Base-by-base conservation (phyloP, 2,797 vertebrate genomes). In the Anisognathus igniventris region DNA sequence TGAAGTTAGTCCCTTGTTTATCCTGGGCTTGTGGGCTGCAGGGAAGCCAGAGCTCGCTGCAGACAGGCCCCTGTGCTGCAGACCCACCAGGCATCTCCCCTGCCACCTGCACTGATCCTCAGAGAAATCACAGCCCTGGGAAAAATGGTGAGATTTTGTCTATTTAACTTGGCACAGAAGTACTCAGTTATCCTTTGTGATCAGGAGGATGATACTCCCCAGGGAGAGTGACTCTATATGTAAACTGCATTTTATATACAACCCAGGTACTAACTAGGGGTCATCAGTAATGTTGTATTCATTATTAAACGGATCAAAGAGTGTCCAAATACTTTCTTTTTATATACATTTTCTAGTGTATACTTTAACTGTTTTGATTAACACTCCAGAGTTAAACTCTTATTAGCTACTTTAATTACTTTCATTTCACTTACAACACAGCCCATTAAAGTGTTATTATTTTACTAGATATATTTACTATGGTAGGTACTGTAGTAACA, bases 31-130 rank as follows among this genome's bases (percentile, higher is more conserved):
- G n/a, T 7, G 70, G 40, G 40, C 40, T 64, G 31, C 30, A 22
- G 12, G 15, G 20, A 53, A 77, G 40, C 1, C 42, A 40, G 11
- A 37, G n/a, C 30, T 5, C 0, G 0, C 2, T 20, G 39, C 56
- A 73, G 23, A 13, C 16, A 48, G 21, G 19, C 6, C 64, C 45
- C 48, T 37, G 19, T 51, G 56, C 58, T 72, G 50, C 60, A 88
- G 53, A 62, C 16, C 25, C 60, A 73, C 31, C 3, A 2, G 33
- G 12, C 28, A 45, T 16, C 57, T 83, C 37, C 31, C 18, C 48
- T 40, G 17, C 44, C 25, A 33, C 22, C 60, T 64, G n/a, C 23
- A n/a, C 4, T 67, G 35, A 31, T 13, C 40, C 57, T 19, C 39
- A 77, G 12, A 76, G 70, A 79, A 74, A 51, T 6, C 28, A n/a